Evolutionary conservation across 1,140 invertebrate species (phyloP).

Genomic region (Rhizoglyphus robini): DNA sequence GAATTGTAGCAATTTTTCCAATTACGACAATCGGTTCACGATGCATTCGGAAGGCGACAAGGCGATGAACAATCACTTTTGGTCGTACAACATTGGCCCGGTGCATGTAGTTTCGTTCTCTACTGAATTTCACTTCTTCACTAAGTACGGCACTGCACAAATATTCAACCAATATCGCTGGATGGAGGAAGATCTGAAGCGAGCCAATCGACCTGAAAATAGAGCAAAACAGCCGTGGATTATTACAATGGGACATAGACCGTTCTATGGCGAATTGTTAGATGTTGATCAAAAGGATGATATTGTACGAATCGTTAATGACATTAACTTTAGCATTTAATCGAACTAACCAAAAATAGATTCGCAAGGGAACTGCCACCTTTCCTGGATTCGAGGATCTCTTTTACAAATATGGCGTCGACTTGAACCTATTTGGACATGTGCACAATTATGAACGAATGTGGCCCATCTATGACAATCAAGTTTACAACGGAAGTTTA

Average conservation of each 20-base stretch:
- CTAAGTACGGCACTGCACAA: too few relatives aligned
- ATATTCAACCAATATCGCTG: too few relatives aligned
- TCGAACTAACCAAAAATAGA: too few relatives aligned
- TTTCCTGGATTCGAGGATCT: conserved; percentile 56
- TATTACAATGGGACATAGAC: too few relatives aligned
- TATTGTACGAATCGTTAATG: too few relatives aligned
- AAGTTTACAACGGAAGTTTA: background rate
- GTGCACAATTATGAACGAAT: conserved; percentile 29
- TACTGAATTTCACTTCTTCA: too few relatives aligned
- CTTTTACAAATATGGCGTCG: conserved; percentile 65
- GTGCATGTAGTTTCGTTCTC: conserved; percentile 79
- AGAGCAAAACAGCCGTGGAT: too few relatives aligned
- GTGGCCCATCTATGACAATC: background rate
- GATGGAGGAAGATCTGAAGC: too few relatives aligned
- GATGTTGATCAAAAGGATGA: too few relatives aligned
- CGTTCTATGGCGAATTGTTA: too few relatives aligned
- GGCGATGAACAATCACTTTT: conserved; percentile 21
- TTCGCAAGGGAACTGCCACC: conserved; percentile 12
- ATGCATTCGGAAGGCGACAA: conserved; percentile 16
- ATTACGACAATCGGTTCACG: conserved; percentile 62
- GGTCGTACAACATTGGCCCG: conserved; percentile 57
- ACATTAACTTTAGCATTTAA: too few relatives aligned
- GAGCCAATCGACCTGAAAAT: too few relatives aligned
- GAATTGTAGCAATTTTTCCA: conserved; percentile 52
- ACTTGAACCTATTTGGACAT: conserved; percentile 86